These are phyloP conservation scores for Porites lobata DNA, from an alignment of 92 coral and sea anemone species.

Conservation along the genomic window DNA sequence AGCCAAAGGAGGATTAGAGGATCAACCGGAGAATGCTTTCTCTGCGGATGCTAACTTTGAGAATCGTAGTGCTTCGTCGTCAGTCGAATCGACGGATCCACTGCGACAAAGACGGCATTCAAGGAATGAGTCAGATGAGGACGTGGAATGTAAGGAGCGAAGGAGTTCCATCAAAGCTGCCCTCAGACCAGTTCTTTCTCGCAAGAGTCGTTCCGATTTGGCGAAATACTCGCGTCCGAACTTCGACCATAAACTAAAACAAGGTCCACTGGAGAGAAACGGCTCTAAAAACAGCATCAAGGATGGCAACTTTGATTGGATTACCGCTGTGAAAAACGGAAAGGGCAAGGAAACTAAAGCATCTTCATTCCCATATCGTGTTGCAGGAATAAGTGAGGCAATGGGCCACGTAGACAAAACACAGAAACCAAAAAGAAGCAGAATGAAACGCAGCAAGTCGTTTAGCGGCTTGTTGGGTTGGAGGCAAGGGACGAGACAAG, in stretches of 20 bases:
- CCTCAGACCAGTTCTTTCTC: slow-evolving; percentile 36
- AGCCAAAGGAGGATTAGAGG: background rate
- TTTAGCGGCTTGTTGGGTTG: slow-evolving; percentile 40
- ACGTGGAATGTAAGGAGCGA: slow-evolving; percentile 52
- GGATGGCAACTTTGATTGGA: slow-evolving; percentile 3
- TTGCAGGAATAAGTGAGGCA: slow-evolving; percentile 28
- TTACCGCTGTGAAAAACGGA: slow-evolving; percentile 12
- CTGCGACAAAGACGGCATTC: slow-evolving; percentile 55
- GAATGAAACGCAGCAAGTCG: slow-evolving; percentile 51
- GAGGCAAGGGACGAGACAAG: slow-evolving; percentile 33
- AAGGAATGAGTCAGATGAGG: slow-evolving; percentile 53
- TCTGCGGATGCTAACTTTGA: background rate
- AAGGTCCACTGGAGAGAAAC: background rate
- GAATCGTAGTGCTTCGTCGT: slow-evolving; percentile 15
- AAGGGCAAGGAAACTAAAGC: slow-evolving; percentile 11
- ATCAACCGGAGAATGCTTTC: background rate
- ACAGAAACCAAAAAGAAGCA: background rate
- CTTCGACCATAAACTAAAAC: slow-evolving; percentile 13
- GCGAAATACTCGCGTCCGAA: slow-evolving; percentile 45
- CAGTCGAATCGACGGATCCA: background rate
- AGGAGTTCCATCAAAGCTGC: slow-evolving; percentile 48
- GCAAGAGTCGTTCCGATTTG: slow-evolving; percentile 54
- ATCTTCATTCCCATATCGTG: slow-evolving; percentile 21
- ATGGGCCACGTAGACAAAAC: slow-evolving; percentile 9
- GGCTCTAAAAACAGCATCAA: slow-evolving; percentile 39